Evolutionary conservation across 2,888 invertebrate genomes (phyloP), one percentile per base, ranked within the genome.

Genomic region (Saturnia japonica): DNA sequence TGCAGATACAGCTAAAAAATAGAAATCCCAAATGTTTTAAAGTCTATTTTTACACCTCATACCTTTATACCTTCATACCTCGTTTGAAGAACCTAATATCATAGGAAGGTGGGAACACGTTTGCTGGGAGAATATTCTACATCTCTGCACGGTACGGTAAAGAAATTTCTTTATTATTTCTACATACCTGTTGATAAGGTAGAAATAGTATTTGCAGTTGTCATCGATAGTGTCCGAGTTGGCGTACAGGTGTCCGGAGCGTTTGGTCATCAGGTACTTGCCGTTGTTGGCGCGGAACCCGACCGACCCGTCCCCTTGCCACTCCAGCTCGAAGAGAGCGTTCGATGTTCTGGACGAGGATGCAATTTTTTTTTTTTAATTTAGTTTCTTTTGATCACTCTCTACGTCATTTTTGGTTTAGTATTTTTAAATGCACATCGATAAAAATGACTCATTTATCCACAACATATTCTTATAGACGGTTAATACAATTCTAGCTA

Each of bases 281-380:
- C 98, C 98, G 94, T 99, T 99, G 93, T 97, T 97, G 81, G 99
- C 99, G 79, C 98, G 96, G 94, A 99, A 97, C 22, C 97, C 97
- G 28, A 99, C 96, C 0, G 98, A 96, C 51, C 99, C 99, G 87
- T 98, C 98, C 43, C 96, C 96, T 84, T 97, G 97, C 98, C 98
- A 99, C 73, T 97, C 96, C 83, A 99, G 94, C 89, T 98, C 97
- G 92, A 99, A 99, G 68, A 98, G 94, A n/a, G 98, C 97, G 90
- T 98, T 98, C 16, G 98, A 97, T 0, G 97, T 97, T 83, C 97
- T 97, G 86, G 75, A 22, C 0, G 34, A 1, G 1, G 43, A 25
- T 8, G 7, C 43, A 43, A 43, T 11, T n/a, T n/a, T n/a, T n/a
- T n/a, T n/a, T n/a, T n/a, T n/a, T n/a, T n/a, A n/a, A n/a, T n/a